Base-by-base conservation (phyloP, 2,888 invertebrate species). In the Cremastobaeus sp. region DNA sequence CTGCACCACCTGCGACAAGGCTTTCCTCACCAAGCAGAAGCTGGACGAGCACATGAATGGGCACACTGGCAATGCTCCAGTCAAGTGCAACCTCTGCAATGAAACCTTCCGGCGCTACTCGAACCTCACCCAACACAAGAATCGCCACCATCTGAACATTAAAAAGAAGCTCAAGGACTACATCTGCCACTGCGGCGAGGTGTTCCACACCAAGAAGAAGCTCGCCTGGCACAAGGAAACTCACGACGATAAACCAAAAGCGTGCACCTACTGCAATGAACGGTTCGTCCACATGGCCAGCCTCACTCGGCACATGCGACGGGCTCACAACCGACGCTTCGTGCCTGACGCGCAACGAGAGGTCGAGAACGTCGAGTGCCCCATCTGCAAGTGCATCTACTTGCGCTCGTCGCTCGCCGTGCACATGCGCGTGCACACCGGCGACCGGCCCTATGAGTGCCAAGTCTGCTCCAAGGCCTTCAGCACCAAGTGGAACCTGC, bases 401-500 rank as follows among this genome's bases (percentile, higher is more conserved):
- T 90, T 96, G 65, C 91, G 94, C 70, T 91, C 93, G 5, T 95
- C 95, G 69, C 89, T 96, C 50, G 93, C 94, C 70, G 92, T 93
- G 3, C 96, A 96, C 85, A 91, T 96, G 86, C 90, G 91, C 15
- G 94, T 94, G 48, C 96, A 96, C 89, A 86, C 89, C 84, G 92
- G 94, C 75, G 90, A 92, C 85, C 90, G 92, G 59, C 94, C 95
- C n/a, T 93, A 91, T 89, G 90, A 92, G 69, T 96, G 96, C 88
- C 90, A 92, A 55, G 92, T 96, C 57, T 96, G 96, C 89, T 94
- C 92, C 84, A 96, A 95, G 85, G 90, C 92, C 21, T 96, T 96
- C 89, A 93, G 94, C 78, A 96, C 96, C 78, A 95, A 95, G 86
- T 96, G 96, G 94, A 96, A 96, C 89, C 90, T 96, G 52, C 95